Percentiles rank a stretch among this genome's conserved stretches.
Conservation (phyloP, 2,888 invertebrate species). For the Napeogenes sylphis region DNA sequence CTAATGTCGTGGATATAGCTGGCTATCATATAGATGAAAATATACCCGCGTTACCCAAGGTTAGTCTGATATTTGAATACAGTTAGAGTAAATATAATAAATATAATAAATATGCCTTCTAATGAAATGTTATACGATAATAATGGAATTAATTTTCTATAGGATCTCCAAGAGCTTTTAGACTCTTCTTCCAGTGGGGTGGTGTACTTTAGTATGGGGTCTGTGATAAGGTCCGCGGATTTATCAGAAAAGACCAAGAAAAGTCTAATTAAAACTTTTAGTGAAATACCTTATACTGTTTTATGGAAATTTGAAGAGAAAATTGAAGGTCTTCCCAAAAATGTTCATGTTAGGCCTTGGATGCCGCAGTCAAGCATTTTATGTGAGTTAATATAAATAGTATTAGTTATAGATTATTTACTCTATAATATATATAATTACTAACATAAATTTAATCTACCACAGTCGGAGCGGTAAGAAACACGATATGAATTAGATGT, state of each 20-base stretch:
- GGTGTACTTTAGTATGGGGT: conserved; percentile 64
- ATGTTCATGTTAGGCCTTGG: conserved; percentile 66
- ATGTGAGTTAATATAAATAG: conserved; percentile 41
- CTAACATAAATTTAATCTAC: too few species aligned
- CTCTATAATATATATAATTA: too few species aligned
- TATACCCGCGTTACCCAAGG: conserved; percentile 48
- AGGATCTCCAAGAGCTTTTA: conserved; percentile 55
- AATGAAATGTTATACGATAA: too few species aligned
- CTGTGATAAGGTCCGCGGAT: conserved; percentile 42
- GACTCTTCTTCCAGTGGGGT: conserved; percentile 51
- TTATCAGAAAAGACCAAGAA: conserved; percentile 37
- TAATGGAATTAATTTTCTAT: conserved; percentile 1
- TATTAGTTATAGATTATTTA: too few species aligned
- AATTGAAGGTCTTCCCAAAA: conserved; percentile 50
- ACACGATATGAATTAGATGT: too few species aligned
- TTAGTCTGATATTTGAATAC: conserved; percentile 24
- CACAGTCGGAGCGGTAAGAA: too few species aligned
- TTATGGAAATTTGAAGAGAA: conserved; percentile 72
- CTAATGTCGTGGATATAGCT: conserved; percentile 51
- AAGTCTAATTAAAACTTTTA: conserved; percentile 43
- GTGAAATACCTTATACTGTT: conserved; percentile 52
- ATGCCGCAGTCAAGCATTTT: conserved; percentile 72
- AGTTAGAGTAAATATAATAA: too few species aligned
- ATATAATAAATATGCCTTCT: too few species aligned
- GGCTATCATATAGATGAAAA: conserved; percentile 54